A percentile compares a stretch with the other conserved stretches of the same genome.
These are phyloP conservation scores for Isotomurus palustris DNA, from an alignment of 2,888 invertebrate species.

Conservation along the genomic window DNA sequence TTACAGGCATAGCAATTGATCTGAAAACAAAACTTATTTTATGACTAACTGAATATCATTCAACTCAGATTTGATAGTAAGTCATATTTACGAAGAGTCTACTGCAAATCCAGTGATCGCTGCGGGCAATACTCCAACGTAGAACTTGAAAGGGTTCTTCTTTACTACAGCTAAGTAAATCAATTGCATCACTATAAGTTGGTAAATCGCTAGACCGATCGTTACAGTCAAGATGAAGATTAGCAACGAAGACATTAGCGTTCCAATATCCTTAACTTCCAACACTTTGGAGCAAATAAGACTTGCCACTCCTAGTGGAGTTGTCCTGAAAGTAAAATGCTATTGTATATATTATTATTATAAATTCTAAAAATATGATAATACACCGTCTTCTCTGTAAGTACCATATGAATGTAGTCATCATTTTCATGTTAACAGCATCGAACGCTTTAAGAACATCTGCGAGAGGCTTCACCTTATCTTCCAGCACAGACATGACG, in stretches of 20 bases:
- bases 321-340: slow-evolving; percentile 55
- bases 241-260: slow-evolving; percentile 54
- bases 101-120: slow-evolving; percentile 84
- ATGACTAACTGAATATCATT: neutral
- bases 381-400: neutral
- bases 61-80: neutral
- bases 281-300: slow-evolving; percentile 78
- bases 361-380: neutral
- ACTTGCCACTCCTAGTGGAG: slow-evolving; percentile 77
- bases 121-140: slow-evolving; percentile 73
- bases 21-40: neutral
- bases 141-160: slow-evolving; percentile 81
- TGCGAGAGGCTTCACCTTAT: slow-evolving; percentile 64
- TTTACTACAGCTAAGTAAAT: slow-evolving; percentile 74
- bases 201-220: slow-evolving; percentile 76
- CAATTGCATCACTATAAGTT: slow-evolving; percentile 75
- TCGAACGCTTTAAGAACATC: slow-evolving; percentile 84
- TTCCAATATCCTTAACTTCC: slow-evolving; percentile 62
- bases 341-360: neutral
- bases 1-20: slow-evolving; percentile 69
- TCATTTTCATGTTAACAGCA: slow-evolving; percentile 86
- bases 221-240: slow-evolving; percentile 75
- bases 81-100: slow-evolving; percentile 74
- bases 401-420: slow-evolving; percentile 86
- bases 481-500: slow-evolving; percentile 74